Evolutionary conservation across 2,113 vertebrate genomes (phyloP).

Genomic region (Phodopus roborovskii): DNA sequence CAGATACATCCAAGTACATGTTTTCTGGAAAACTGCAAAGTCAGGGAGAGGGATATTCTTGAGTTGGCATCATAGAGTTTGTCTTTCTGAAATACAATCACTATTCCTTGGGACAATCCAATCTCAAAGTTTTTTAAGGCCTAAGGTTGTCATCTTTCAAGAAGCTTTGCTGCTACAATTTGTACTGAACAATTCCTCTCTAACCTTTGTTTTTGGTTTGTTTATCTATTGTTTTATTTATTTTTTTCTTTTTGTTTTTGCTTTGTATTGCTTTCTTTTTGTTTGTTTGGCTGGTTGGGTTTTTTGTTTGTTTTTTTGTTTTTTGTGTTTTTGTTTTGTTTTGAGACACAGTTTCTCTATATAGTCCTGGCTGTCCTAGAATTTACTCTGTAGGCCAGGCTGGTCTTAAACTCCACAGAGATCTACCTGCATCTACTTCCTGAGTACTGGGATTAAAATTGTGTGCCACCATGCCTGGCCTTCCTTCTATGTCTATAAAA

Average conservation of each 20-base stretch:
- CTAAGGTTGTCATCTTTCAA: background rate
- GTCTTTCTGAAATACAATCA: background rate
- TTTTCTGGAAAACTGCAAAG: background rate
- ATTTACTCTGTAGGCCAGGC: background rate
- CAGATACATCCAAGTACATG: background rate
- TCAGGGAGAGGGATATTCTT: background rate
- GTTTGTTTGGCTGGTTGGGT: background rate
- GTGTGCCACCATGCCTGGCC: background rate
- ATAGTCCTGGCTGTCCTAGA: background rate
- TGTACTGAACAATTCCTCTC: background rate
- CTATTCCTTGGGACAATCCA: background rate
- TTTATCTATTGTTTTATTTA: background rate
- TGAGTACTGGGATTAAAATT: background rate
- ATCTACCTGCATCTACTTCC: background rate
- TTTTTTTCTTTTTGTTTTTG: background rate
- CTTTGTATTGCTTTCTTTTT: background rate
- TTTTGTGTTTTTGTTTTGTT: background rate
- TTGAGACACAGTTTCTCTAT: background rate
- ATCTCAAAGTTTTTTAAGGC: background rate
- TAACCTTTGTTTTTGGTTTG: background rate
- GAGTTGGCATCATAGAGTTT: background rate
- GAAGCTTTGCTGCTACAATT: background rate
- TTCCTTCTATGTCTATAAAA: background rate
- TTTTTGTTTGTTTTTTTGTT: background rate
- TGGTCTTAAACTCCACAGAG: background rate